Percentiles rank a stretch among this genome's conserved stretches.
Conservation (phyloP, 2,888 invertebrate genomes). For the Diarsia dahlii region DNA sequence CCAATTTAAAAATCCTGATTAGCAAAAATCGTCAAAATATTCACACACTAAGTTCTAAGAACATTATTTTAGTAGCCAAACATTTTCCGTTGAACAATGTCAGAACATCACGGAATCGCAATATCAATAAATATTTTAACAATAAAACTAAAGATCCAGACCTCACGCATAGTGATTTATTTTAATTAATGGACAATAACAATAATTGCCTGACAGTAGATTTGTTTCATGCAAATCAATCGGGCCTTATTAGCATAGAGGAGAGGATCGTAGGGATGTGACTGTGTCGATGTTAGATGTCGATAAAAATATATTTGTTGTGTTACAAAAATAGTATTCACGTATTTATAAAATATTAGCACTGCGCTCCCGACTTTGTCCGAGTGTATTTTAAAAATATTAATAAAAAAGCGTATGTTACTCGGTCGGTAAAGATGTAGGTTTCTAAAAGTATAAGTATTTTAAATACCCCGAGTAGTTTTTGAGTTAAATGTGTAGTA, state of each 20-base stretch:
- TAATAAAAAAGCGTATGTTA: too few species aligned
- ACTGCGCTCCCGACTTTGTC: too few species aligned
- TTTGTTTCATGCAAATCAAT: conserved; percentile 86
- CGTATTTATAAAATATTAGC: too few species aligned
- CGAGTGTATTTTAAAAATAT: too few species aligned
- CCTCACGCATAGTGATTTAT: conserved; percentile 77
- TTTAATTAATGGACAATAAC: conserved; percentile 81
- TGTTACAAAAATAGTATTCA: neutral
- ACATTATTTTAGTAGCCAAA: neutral
- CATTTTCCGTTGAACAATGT: conserved; percentile 2
- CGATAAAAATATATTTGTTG: conserved; percentile 23
- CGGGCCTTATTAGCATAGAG: conserved; percentile 79
- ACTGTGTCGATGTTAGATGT: conserved; percentile 30
- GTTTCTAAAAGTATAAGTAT: too few species aligned
- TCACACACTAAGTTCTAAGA: neutral
- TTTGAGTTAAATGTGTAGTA: too few species aligned
- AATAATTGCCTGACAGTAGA: conserved; percentile 80
- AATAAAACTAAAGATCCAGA: conserved; percentile 59
- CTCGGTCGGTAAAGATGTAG: too few species aligned
- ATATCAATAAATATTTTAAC: conserved; percentile 43
- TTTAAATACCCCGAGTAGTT: too few species aligned
- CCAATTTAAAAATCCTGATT: neutral
- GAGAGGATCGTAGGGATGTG: conserved; percentile 51
- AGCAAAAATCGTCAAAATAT: neutral
- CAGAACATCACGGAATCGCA: conserved; percentile 15